phyloP scores from a whole-genome alignment of 2,888 invertebrate species.

The Epinotia bilunana region DNA sequence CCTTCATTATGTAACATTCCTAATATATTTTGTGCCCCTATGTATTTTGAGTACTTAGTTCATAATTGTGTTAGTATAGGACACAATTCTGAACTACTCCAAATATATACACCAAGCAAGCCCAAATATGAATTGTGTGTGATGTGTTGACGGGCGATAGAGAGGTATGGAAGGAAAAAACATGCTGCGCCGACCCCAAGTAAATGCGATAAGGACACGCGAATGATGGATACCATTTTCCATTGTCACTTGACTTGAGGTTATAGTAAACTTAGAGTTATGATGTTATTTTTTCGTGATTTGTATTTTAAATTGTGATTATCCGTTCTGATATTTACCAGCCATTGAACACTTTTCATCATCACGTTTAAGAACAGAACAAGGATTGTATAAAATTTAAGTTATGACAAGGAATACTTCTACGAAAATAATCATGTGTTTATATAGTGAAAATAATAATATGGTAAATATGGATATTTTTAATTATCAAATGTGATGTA shows the following conservation, averaged over 20 bases:
- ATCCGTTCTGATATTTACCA: no score
- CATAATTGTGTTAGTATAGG: no score
- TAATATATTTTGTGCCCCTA: no score
- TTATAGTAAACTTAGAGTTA: background rate
- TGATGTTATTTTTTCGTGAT: background rate
- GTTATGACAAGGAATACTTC: conserved; percentile 10
- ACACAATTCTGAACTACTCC: no score
- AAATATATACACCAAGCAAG: background rate
- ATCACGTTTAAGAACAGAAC: background rate
- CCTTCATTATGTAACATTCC: no score
- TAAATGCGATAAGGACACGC: no score
- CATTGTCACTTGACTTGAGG: background rate
- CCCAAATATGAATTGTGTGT: background rate
- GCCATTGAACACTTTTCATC: background rate
- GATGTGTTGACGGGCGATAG: no score
- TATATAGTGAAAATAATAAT: conserved; percentile 26
- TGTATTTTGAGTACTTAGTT: no score
- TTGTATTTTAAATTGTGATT: background rate
- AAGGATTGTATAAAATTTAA: conserved; percentile 2
- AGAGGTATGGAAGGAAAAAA: no score
- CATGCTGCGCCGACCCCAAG: no score
- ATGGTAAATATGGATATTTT: background rate
- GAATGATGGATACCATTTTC: no score
- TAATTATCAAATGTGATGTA: conserved; percentile 36
- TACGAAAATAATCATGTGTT: conserved; percentile 25